Evolutionary conservation across 2,113 vertebrate genomes (phyloP).

Genomic region (Oceanodroma tethys): DNA sequence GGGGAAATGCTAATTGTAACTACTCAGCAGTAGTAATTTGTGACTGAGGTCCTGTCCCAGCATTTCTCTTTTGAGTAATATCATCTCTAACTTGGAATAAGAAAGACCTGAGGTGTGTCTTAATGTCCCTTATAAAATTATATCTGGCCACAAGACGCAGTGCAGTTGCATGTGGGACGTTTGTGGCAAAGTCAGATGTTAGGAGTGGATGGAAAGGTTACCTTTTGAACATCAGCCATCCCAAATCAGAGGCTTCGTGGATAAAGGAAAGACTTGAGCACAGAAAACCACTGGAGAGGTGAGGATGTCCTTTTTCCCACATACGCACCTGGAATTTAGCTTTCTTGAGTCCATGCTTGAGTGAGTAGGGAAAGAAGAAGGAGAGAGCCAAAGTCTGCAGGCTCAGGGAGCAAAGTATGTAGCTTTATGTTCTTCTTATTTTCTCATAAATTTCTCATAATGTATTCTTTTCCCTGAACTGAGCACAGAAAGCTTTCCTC

Average conservation of each 20-base stretch:
- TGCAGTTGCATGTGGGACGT: accelerated
- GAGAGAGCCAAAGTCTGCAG: background rate
- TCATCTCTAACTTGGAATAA: background rate
- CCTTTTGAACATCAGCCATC: background rate
- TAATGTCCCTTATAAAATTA: background rate
- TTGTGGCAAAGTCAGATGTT: accelerated
- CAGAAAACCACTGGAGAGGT: background rate
- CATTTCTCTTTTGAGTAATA: background rate
- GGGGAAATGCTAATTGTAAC: background rate
- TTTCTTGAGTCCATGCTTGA: background rate
- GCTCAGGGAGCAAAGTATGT: background rate
- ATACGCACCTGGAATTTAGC: background rate
- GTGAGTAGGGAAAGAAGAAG: background rate
- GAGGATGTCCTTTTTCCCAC: background rate
- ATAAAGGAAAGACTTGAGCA: background rate
- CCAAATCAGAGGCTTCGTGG: background rate
- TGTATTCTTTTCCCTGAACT: background rate
- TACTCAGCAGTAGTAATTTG: background rate
- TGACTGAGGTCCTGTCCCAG: background rate
- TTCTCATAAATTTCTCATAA: background rate
- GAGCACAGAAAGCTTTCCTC: background rate
- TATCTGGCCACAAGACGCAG: accelerated
- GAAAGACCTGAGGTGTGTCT: background rate
- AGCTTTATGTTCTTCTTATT: background rate
- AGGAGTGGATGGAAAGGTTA: background rate